These are phyloP conservation scores for Halyomorpha halys DNA, from an alignment of 1,140 invertebrate species.

Conservation along the genomic window DNA sequence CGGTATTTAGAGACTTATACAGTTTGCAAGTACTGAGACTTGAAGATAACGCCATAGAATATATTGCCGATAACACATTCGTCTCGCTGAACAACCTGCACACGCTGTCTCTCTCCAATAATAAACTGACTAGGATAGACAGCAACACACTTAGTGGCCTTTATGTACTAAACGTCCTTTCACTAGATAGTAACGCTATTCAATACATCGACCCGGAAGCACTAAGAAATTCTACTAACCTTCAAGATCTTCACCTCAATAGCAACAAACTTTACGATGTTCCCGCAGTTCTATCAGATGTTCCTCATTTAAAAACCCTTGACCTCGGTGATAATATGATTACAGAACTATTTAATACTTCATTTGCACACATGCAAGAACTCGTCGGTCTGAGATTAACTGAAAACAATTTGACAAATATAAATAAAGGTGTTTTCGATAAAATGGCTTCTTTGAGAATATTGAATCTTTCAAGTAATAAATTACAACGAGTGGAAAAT, in stretches of 20 bases:
- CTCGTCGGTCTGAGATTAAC: constrained; percentile 74
- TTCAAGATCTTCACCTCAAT: constrained; percentile 81
- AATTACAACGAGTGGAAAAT: constrained; percentile 71
- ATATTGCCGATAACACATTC: constrained; percentile 71
- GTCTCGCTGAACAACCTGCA: constrained; percentile 67
- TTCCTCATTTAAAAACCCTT: constrained; percentile 70
- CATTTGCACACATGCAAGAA: constrained; percentile 67
- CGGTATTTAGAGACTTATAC: constrained; percentile 68
- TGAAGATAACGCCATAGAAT: constrained; percentile 72
- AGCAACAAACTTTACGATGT: constrained; percentile 73
- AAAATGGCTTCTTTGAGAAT: constrained; percentile 74
- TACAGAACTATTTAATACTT: constrained; percentile 65
- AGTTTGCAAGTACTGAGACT: constrained; percentile 70
- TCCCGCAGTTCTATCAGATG: constrained; percentile 69
- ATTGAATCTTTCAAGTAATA: constrained; percentile 77
- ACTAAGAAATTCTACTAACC: constrained; percentile 68
- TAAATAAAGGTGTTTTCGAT: constrained; percentile 71
- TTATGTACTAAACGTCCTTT: constrained; percentile 62
- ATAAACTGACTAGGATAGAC: constrained; percentile 67
- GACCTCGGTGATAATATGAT: constrained; percentile 86
- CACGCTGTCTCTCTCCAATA: constrained; percentile 75
- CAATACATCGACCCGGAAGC: constrained; percentile 64
- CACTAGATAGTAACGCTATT: constrained; percentile 74
- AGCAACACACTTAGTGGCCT: constrained; percentile 66
- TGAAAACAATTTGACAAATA: constrained; percentile 78